Evolutionary conservation across 2,113 vertebrate genomes (phyloP).

Genomic region (Erinaceus europaeus): DNA sequence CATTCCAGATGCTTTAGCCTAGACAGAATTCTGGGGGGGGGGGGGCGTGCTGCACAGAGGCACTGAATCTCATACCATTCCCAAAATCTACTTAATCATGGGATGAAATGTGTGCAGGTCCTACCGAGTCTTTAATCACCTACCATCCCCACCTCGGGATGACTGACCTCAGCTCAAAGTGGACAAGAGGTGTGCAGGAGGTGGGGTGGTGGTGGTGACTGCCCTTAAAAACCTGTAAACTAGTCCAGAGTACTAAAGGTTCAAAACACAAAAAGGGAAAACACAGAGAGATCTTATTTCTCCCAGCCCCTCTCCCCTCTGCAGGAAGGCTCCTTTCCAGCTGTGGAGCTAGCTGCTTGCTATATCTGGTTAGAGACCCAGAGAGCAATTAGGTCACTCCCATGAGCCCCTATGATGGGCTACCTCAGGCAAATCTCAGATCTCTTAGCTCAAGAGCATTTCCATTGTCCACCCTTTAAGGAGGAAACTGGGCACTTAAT

Average conservation of each 20-base stretch:
- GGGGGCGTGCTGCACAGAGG: not conserved
- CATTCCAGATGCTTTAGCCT: constrained; percentile 42
- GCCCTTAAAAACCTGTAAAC: constrained; percentile 23
- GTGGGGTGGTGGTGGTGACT: not conserved
- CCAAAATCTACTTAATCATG: constrained; percentile 32
- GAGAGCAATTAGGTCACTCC: constrained; percentile 75
- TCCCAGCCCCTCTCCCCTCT: not conserved
- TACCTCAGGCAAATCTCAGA: constrained; percentile 55
- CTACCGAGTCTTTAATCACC: not conserved
- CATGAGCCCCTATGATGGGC: constrained; percentile 61
- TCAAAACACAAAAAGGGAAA: constrained; percentile 50
- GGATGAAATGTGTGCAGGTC: constrained; percentile 31
- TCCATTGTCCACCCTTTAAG: constrained; percentile 40
- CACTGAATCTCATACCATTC: not conserved
- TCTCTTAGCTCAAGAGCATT: constrained; percentile 47
- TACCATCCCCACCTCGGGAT: not conserved
- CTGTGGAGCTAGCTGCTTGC: constrained; percentile 33
- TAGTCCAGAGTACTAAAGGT: constrained; percentile 8
- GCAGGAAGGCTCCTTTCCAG: constrained; percentile 68
- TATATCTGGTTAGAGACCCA: constrained; percentile 61
- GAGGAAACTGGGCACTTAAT: not conserved
- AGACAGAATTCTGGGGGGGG: not conserved
- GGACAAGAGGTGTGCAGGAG: not conserved
- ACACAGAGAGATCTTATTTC: constrained; percentile 54
- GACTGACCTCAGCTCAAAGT: not conserved